Conservation (phyloP, 2,113 vertebrate genomes). For the Zosterops hypoxanthus region DNA sequence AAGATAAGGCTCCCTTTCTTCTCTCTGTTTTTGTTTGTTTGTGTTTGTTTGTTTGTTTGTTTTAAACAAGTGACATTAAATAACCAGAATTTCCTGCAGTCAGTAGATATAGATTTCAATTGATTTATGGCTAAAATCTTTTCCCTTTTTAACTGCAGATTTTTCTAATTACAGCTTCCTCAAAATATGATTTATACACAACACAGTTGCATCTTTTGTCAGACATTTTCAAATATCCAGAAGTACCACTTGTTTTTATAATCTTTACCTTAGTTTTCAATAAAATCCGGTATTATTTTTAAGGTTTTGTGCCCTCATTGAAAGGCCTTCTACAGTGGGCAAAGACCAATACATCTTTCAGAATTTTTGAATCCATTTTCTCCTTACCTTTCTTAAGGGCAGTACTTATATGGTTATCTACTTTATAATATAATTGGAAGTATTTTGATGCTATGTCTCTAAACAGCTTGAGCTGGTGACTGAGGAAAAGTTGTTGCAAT, state of each 20-base stretch:
- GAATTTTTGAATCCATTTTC: neutral
- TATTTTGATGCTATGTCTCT: neutral
- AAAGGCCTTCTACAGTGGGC: neutral
- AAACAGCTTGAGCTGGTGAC: neutral
- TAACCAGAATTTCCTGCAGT: neutral
- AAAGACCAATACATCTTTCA: neutral
- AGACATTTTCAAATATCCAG: neutral
- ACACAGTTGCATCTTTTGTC: neutral
- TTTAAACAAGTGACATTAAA: neutral
- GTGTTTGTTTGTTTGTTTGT: neutral
- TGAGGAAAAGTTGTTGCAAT: neutral
- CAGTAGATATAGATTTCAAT: neutral
- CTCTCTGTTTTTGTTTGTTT: rapidly evolving
- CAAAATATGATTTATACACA: neutral
- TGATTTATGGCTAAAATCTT: rapidly evolving
- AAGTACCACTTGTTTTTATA: neutral
- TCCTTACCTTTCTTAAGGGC: neutral
- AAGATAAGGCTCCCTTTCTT: neutral
- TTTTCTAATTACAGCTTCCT: neutral
- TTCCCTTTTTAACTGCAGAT: neutral
- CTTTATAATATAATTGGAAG: neutral
- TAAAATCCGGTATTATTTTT: neutral
- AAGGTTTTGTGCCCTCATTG: neutral
- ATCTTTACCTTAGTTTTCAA: neutral
- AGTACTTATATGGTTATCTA: neutral